Percentiles rank a stretch among this genome's conserved stretches.
phyloP scores from a whole-genome alignment of 1,140 invertebrate genomes.

The Oppia nitens region DNA sequence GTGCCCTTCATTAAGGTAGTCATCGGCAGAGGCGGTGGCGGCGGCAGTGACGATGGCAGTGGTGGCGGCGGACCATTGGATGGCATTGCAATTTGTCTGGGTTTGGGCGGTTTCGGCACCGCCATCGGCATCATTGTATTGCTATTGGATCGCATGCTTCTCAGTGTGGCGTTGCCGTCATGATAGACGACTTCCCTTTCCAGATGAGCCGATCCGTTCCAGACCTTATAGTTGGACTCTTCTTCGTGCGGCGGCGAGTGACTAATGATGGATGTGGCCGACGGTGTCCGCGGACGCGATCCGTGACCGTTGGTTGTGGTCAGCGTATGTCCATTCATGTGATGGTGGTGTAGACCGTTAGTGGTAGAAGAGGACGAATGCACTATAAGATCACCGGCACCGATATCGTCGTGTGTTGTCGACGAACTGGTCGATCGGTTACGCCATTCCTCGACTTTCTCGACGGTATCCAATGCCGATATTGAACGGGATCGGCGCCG shows the following conservation, averaged over 20 bases:
- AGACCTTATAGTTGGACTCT: constrained; percentile 84
- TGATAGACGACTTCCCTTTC: constrained; percentile 18
- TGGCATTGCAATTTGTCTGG: constrained; percentile 38
- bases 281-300: constrained; percentile 24
- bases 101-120: constrained; percentile 34
- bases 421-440: constrained; percentile 11
- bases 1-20: constrained; percentile 14
- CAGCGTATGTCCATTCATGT: constrained; percentile 32
- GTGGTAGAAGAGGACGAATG: no score
- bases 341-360: background rate
- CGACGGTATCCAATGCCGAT: constrained; percentile 21
- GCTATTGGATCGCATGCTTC: constrained; percentile 41
- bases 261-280: constrained; percentile 13
- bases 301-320: constrained; percentile 16
- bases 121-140: constrained; percentile 18
- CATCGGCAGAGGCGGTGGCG: constrained; percentile 15
- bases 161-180: constrained; percentile 43
- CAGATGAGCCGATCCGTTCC: constrained; percentile 30
- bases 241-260: constrained; percentile 34
- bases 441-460: constrained; percentile 25
- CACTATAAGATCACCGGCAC: background rate
- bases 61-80: constrained; percentile 59
- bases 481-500: constrained; percentile 19
- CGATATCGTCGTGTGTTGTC: background rate
- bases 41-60: constrained; percentile 27